phyloP scores from a whole-genome alignment of 2,797 vertebrate species.

The Dermochelys coriacea region DNA sequence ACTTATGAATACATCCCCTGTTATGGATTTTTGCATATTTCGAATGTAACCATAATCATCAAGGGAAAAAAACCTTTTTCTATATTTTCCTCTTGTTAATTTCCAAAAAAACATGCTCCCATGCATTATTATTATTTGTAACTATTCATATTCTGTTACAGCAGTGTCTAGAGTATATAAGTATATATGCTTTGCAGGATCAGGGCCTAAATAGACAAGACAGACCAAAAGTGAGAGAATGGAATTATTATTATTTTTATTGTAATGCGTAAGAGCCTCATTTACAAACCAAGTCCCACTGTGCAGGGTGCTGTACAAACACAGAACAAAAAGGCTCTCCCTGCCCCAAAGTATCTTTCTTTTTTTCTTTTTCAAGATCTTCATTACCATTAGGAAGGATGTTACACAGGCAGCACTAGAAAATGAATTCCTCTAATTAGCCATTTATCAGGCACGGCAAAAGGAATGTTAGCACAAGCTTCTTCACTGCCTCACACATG shows the following conservation, averaged over 20 bases:
- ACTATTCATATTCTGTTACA: neutral
- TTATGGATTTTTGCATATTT: neutral
- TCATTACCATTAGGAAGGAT: rapidly evolving
- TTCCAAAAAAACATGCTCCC: neutral
- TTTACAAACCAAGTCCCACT: neutral
- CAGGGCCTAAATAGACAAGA: neutral
- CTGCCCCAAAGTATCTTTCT: neutral
- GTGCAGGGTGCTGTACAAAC: neutral
- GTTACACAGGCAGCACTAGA: neutral
- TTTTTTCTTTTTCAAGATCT: neutral
- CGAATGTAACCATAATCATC: neutral
- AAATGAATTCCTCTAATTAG: rapidly evolving
- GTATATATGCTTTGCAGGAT: neutral
- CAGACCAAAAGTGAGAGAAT: neutral
- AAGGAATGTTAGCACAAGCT: neutral
- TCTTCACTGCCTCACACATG: neutral
- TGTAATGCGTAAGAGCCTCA: neutral
- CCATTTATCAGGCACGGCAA: neutral
- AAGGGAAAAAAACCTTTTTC: neutral
- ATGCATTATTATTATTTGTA: neutral
- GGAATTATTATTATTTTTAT: neutral
- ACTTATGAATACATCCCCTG: neutral
- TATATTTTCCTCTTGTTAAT: neutral
- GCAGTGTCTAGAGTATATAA: neutral
- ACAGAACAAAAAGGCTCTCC: neutral